Conservation (phyloP, 2,888 invertebrate genomes). For the Digitonthophagus gazella region DNA sequence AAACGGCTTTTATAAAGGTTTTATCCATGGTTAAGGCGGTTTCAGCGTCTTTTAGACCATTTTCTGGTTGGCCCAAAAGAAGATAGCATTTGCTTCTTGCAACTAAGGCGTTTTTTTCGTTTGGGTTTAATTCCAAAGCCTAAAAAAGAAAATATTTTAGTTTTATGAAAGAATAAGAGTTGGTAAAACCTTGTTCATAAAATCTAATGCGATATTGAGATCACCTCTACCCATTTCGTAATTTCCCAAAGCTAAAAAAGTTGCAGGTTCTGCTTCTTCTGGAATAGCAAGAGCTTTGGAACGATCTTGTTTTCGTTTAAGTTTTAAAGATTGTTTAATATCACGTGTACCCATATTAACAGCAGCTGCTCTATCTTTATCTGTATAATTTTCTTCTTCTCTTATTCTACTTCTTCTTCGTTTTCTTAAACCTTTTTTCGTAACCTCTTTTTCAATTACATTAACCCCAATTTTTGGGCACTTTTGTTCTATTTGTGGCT, state of each 20-base stretch:
- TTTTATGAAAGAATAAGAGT: neutral
- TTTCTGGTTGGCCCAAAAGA: conserved; percentile 78
- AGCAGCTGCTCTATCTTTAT: conserved; percentile 87
- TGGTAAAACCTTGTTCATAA: conserved; percentile 71
- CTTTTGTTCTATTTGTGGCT: conserved; percentile 33
- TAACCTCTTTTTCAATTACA: conserved; percentile 41
- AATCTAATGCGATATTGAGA: conserved; percentile 67
- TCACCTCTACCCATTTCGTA: conserved; percentile 76
- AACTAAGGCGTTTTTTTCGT: conserved; percentile 82
- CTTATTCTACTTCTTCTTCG: conserved; percentile 41
- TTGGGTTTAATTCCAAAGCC: conserved; percentile 84
- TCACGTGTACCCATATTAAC: conserved; percentile 84
- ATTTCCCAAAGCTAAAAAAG: conserved; percentile 71
- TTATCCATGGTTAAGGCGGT: conserved; percentile 73
- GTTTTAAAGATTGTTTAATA: conserved; percentile 79
- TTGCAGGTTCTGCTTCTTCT: conserved; percentile 75
- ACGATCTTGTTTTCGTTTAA: conserved; percentile 76
- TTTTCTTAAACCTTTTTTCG: conserved; percentile 39
- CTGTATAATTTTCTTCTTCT: conserved; percentile 79
- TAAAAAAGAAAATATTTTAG: conserved; percentile 50
- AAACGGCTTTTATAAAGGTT: conserved; percentile 68
- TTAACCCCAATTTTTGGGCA: conserved; percentile 23
- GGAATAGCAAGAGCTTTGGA: conserved; percentile 70
- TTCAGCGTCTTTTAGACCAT: conserved; percentile 82
- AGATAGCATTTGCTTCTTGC: conserved; percentile 88